Percentiles rank a stretch among this genome's conserved stretches.
These are phyloP conservation scores for Macquaria ambigua DNA, from an alignment of 2,113 vertebrate genomes.

Conservation along the genomic window DNA sequence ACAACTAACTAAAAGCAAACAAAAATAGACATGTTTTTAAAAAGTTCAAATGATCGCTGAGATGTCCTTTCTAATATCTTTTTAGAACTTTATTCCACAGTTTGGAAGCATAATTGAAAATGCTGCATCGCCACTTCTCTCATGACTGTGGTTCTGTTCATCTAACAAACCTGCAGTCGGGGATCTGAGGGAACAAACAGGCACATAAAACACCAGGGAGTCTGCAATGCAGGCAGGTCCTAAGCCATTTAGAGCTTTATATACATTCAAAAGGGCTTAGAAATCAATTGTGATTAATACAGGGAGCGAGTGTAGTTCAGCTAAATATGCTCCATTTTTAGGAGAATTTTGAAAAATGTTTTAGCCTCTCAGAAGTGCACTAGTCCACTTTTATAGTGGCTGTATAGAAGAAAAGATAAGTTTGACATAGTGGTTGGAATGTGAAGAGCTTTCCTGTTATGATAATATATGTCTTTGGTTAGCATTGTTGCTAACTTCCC, in stretches of 20 bases:
- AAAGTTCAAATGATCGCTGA: not conserved
- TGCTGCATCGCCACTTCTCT: constrained; percentile 2
- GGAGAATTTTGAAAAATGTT: not conserved
- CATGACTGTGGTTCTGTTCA: not conserved
- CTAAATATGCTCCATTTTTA: constrained; percentile 2
- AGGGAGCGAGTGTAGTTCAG: not conserved
- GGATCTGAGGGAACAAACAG: constrained; percentile 9
- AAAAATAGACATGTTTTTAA: not conserved
- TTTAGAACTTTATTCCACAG: not conserved
- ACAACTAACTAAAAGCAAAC: not conserved
- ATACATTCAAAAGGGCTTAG: constrained; percentile 12
- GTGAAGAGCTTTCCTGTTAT: constrained; percentile 1
- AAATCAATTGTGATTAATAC: constrained; percentile 31
- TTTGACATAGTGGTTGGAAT: constrained; percentile 18
- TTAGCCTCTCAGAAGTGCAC: not conserved
- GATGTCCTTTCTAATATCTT: not conserved
- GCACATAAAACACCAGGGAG: constrained; percentile 34
- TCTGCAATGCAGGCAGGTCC: constrained; percentile 10
- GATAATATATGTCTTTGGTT: not conserved
- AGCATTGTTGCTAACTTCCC: constrained; percentile 26
- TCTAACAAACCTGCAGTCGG: not conserved
- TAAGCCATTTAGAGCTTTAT: constrained; percentile 9
- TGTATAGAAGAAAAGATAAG: not conserved
- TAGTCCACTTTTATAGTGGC: not conserved
- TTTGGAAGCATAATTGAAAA: not conserved